Evolutionary conservation across 2,113 vertebrate genomes (phyloP).

Genomic region (Ptychochromis oligacanthus): DNA sequence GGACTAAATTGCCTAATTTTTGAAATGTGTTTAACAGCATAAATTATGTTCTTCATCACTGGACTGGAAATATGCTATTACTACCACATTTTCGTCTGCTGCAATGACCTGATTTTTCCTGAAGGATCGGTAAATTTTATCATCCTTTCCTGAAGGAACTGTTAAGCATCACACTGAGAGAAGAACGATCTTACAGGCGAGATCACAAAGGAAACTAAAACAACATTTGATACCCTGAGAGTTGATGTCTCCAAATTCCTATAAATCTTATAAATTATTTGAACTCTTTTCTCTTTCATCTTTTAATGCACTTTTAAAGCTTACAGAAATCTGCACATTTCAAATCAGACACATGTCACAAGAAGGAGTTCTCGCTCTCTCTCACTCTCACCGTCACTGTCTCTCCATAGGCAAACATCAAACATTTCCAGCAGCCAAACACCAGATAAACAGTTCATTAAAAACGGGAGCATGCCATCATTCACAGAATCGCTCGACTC

Average conservation of each 20-base stretch:
- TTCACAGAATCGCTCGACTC: slow-evolving; percentile 40
- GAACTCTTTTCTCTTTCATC: slow-evolving; percentile 35
- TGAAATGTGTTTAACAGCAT: not conserved
- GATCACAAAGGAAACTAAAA: slow-evolving; percentile 3
- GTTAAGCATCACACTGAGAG: not conserved
- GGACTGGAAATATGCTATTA: not conserved
- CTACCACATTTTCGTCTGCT: not conserved
- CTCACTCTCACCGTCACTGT: not conserved
- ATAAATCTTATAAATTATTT: slow-evolving; percentile 47
- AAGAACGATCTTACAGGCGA: not conserved
- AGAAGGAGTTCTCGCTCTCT: not conserved
- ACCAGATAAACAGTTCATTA: slow-evolving; percentile 72
- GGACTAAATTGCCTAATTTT: not conserved
- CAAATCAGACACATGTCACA: slow-evolving; percentile 49
- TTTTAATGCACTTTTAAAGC: slow-evolving; percentile 27
- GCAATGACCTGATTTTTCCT: not conserved
- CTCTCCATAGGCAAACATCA: slow-evolving; percentile 58
- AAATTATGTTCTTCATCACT: not conserved
- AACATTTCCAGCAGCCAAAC: slow-evolving; percentile 49
- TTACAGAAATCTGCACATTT: slow-evolving; percentile 29
- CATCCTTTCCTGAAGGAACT: not conserved
- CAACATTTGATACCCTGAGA: not conserved
- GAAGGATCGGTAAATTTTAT: not conserved
- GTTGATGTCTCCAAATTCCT: not conserved
- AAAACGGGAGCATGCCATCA: slow-evolving; percentile 56